These are phyloP conservation scores for Florisuga fusca DNA, from an alignment of 2,797 vertebrate species.

Conservation along the genomic window DNA sequence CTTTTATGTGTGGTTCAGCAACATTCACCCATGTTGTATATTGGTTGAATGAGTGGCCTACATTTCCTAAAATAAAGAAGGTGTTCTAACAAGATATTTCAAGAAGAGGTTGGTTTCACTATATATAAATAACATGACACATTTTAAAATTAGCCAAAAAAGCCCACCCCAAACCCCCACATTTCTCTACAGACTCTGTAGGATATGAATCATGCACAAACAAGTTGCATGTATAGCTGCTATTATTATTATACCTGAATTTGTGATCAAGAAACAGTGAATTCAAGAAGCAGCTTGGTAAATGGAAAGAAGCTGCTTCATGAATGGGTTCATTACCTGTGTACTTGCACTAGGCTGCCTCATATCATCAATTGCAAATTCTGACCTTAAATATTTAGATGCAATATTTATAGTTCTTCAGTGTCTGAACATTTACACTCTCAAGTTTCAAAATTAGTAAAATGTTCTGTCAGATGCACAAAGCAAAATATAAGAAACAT, in stretches of 20 bases:
- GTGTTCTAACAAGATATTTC: not conserved
- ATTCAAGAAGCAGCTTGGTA: not conserved
- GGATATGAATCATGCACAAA: not conserved
- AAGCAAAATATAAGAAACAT: not conserved
- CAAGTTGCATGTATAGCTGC: not conserved
- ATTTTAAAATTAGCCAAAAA: not conserved
- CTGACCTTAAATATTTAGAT: not conserved
- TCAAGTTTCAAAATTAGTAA: not conserved
- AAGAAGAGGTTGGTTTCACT: not conserved
- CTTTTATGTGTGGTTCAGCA: not conserved
- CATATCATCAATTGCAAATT: not conserved
- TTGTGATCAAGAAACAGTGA: not conserved
- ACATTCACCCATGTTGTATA: not conserved
- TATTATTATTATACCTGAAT: not conserved
- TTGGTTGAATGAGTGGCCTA: not conserved
- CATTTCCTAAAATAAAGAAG: not conserved
- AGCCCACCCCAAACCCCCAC: no score
- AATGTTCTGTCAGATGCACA: not conserved
- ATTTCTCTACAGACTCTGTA: not conserved
- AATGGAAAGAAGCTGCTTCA: not conserved
- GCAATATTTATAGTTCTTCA: not conserved
- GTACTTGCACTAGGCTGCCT: not conserved
- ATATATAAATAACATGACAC: accelerated
- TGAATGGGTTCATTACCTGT: not conserved
- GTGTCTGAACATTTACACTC: not conserved